Evolutionary conservation across 1,140 invertebrate genomes (phyloP), one percentile per base, ranked within the genome.

Genomic region (Hycleus phaleratus): DNA sequence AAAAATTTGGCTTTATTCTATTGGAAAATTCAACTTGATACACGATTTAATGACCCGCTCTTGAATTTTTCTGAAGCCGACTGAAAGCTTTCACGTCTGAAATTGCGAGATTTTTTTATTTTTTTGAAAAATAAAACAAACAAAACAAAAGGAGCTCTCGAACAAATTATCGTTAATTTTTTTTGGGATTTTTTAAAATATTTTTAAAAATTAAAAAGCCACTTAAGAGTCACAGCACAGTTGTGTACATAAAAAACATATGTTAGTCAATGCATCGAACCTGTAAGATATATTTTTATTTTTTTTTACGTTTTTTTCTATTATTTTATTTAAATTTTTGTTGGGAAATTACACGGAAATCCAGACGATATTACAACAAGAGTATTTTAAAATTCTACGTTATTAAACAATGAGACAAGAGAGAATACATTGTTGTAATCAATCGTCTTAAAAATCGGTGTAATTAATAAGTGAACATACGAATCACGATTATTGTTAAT

Each of bases 201-300:
- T 71, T 71, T 71, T 72, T 73, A 73, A 70, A 74, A 74, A 73
- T 72, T 71, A 74, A 74, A 74, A 73, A 74, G 72, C 72, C 72
- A 74, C 72, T 73, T 73, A 73, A 72, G 65, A 73, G 71, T 74
- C 72, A 74, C 72, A 74, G 72, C 72, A 74, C 72, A 72, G 69
- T 73, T 73, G 71, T 74, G 71, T 74, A 72, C 63, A 59, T 66
- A 63, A 67, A 65, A 67, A 65, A 67, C 63, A 65, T 66, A 55
- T 65, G 58, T 60, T 62, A 62, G 56, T 62, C 56, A 58, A 62
- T 61, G 56, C 60, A 57, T 58, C 56, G 56, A 61, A 61, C 60
- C 55, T 48, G 58, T 59, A 59, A 59, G 32, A 32, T 32, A 32
- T 32, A 18, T 32, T 4, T 32, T 32, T 32, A 32, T 32, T 32